Evolutionary conservation across 2,113 vertebrate genomes (phyloP).

Genomic region (Dryoscopus gambensis): DNA sequence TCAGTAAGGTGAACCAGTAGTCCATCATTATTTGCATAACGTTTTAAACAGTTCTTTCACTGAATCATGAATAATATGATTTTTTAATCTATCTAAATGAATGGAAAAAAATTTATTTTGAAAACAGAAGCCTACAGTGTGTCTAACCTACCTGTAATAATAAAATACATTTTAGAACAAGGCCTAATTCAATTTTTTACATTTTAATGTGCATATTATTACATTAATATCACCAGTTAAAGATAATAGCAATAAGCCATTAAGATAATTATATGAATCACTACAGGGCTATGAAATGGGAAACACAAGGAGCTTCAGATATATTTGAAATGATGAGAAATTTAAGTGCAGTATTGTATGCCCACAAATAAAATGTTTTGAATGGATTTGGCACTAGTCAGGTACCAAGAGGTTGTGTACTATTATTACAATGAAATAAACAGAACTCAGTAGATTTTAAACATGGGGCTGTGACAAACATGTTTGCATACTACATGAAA

Average conservation of each 20-base stretch:
- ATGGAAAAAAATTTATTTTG: background rate
- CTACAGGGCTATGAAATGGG: conserved; percentile 26
- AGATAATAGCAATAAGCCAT: conserved; percentile 23
- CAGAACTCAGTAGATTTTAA: background rate
- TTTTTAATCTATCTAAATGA: background rate
- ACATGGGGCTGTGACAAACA: background rate
- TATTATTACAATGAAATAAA: background rate
- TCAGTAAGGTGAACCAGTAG: background rate
- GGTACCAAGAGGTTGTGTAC: background rate
- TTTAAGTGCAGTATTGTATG: conserved; percentile 43
- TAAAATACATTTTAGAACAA: conserved; percentile 11
- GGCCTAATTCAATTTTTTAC: background rate
- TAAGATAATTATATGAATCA: conserved; percentile 58
- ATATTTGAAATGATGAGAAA: conserved; percentile 20
- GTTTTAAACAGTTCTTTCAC: background rate
- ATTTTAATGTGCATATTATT: conserved; percentile 38
- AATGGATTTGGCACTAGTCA: conserved; percentile 40
- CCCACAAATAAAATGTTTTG: conserved; percentile 21
- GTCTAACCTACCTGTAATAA: background rate
- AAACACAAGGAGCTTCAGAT: background rate
- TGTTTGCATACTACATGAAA: background rate
- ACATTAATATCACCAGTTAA: conserved; percentile 30
- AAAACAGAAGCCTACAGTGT: background rate
- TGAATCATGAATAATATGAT: background rate
- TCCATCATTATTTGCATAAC: background rate